phyloP scores from a whole-genome alignment of 2,113 vertebrate genomes.

The Sitta europaea region DNA sequence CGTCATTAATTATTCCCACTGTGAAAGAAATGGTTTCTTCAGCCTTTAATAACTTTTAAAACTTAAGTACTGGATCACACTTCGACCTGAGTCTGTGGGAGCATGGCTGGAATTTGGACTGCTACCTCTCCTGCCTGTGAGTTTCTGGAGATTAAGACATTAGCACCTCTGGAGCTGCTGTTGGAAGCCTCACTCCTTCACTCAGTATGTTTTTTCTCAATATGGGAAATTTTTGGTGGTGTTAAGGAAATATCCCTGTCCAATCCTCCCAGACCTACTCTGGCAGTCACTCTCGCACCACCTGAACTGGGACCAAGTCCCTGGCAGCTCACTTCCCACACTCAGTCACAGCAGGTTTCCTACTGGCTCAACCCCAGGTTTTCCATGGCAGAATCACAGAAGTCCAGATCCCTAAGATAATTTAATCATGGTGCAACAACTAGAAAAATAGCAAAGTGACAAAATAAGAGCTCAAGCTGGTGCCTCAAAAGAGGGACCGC shows the following conservation, averaged over 20 bases:
- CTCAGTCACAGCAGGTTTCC: not conserved
- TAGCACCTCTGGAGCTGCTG: not conserved
- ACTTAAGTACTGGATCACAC: not conserved
- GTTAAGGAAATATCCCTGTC: not conserved
- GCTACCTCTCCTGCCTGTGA: not conserved
- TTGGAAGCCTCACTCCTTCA: not conserved
- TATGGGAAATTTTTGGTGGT: not conserved
- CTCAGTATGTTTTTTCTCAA: not conserved
- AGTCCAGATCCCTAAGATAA: fast-evolving
- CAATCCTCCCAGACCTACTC: not conserved
- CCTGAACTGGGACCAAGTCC: not conserved
- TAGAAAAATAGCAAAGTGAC: not conserved
- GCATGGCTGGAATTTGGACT: not conserved
- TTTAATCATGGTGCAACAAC: not conserved
- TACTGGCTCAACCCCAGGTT: not conserved
- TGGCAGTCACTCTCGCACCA: not conserved
- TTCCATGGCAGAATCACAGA: not conserved
- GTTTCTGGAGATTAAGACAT: not conserved
- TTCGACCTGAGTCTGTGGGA: not conserved
- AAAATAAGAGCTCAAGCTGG: not conserved
- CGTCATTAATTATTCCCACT: not conserved
- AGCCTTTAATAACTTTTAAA: not conserved
- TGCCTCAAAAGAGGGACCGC: not conserved
- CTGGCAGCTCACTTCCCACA: not conserved
- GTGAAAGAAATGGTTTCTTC: not conserved